Evolutionary conservation across 2,888 invertebrate genomes (phyloP).

Genomic region (Panzeria rudis): DNA sequence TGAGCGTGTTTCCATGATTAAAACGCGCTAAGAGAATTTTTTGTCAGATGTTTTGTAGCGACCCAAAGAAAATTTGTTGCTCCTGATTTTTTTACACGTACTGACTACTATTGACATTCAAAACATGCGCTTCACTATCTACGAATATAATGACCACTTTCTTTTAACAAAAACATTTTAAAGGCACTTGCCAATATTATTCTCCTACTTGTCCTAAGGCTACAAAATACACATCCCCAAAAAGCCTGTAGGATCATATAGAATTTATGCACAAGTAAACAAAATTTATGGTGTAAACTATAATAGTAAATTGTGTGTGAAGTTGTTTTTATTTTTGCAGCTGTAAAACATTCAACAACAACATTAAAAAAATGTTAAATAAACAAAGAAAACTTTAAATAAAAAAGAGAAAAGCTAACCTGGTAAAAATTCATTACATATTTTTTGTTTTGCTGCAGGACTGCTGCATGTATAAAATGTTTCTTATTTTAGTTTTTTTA

Average conservation of each 20-base stretch:
- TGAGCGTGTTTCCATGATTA: no score
- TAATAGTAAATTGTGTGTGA: conserved; percentile 63
- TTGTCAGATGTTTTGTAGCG: no score
- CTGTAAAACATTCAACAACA: conserved; percentile 47
- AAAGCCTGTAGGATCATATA: conserved; percentile 34
- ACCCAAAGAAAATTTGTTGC: no score
- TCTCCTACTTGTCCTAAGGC: neutral
- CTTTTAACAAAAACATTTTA: neutral
- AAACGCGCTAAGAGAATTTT: no score
- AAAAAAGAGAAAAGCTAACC: conserved; percentile 27
- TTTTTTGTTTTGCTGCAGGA: conserved; percentile 28
- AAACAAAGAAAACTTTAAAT: neutral
- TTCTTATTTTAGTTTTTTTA: neutral
- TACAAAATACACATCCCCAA: conserved; percentile 1
- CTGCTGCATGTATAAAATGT: conserved; percentile 22
- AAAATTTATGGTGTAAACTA: conserved; percentile 67
- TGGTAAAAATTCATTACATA: conserved; percentile 62
- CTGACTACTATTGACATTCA: no score
- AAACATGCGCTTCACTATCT: neutral
- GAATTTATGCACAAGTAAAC: conserved; percentile 64
- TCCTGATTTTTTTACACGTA: no score
- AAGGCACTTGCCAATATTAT: neutral
- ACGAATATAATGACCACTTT: neutral
- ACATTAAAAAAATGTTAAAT: conserved; percentile 6
- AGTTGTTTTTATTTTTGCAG: conserved; percentile 32